Base-by-base conservation (phyloP, 1,140 invertebrate genomes). In the Aphis gossypii region DNA sequence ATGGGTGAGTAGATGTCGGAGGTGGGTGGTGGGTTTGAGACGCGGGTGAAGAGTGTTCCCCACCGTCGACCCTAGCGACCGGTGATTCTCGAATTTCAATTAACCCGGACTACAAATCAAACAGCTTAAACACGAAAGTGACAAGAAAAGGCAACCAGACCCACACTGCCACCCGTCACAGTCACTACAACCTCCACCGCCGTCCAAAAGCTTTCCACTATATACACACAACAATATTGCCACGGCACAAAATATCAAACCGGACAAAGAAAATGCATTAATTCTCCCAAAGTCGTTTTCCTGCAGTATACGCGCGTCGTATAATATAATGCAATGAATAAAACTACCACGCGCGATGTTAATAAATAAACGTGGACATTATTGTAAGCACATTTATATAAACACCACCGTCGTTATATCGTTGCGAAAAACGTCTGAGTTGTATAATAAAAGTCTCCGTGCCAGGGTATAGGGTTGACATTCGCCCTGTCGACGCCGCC, bases 261-360 rank as follows among this genome's bases (percentile, higher is more conserved):
- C 92, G 92, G 92, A 93, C 92, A 93, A 93, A 93, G 92, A 93
- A 93, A 93, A 93, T 86, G 92, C 92, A 93, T 93, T 93, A 93
- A 93, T 93, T 93, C 86, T 44, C 76, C 92, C 25, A 84, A 84
- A 86, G 92, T 93, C 82, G 76, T 84, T 84, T 84, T 54, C 46
- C n/a, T 20, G 56, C 51, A 23, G 35, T 25, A 21, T 76, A 91
- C 8, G 6, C 44, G 7, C 56, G 60, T 5, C 9, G 35, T 82
- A 92, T 44, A 76, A 30, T 30, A 51, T n/a, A 25, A 83, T 38
- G 21, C 38, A 38, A 82, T 92, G 76, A 84, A 84, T 92, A 83
- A 92, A 92, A 92, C n/a, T 41, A 38, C 91, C 60, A 68, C 90
- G 87, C 46, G 48, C 82, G 91, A 21, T n/a, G 90, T 92, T 92